phyloP scores from a whole-genome alignment of 2,113 vertebrate species.

The Coryphaenoides rupestris region DNA sequence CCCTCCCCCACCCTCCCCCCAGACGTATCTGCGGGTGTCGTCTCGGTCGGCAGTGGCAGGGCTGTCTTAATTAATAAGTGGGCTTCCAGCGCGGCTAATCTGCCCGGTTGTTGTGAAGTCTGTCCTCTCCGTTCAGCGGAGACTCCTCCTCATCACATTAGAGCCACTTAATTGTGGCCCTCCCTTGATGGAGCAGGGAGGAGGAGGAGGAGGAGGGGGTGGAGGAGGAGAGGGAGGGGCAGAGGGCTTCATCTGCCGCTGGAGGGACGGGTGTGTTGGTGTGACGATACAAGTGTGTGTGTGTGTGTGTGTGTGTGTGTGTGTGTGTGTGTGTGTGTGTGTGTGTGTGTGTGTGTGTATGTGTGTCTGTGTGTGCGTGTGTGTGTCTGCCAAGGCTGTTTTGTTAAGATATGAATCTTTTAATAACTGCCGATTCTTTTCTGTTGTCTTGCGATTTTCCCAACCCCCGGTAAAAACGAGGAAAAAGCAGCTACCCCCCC shows the following conservation, averaged over 20 bases:
- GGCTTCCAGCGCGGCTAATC: slow-evolving; percentile 67
- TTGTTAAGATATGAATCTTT: slow-evolving; percentile 64
- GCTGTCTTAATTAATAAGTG: slow-evolving; percentile 72
- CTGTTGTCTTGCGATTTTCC: slow-evolving; percentile 55
- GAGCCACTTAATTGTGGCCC: slow-evolving; percentile 67
- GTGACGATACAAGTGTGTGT: background rate
- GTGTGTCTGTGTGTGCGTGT: too few species aligned
- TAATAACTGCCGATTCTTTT: slow-evolving; percentile 52
- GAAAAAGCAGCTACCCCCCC: slow-evolving; percentile 24
- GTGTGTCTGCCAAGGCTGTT: slow-evolving; percentile 45
- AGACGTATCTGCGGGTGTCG: slow-evolving; percentile 53
- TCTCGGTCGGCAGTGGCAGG: slow-evolving; percentile 48
- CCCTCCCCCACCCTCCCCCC: slow-evolving; percentile 31
- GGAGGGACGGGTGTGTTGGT: slow-evolving; percentile 25
- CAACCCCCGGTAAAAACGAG: slow-evolving; percentile 39
- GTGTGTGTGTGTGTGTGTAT: background rate
- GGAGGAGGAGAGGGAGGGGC: slow-evolving; percentile 9
- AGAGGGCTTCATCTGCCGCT: slow-evolving; percentile 44
- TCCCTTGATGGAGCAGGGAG: slow-evolving; percentile 61
- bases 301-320: slow-evolving; percentile 1
- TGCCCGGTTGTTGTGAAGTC: slow-evolving; percentile 67
- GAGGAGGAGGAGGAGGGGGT: slow-evolving; percentile 12
- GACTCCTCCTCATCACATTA: slow-evolving; percentile 74
- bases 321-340: background rate
- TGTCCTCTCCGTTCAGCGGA: slow-evolving; percentile 72